Evolutionary conservation across 2,797 vertebrate genomes (phyloP).

Genomic region (Masticophis lateralis): DNA sequence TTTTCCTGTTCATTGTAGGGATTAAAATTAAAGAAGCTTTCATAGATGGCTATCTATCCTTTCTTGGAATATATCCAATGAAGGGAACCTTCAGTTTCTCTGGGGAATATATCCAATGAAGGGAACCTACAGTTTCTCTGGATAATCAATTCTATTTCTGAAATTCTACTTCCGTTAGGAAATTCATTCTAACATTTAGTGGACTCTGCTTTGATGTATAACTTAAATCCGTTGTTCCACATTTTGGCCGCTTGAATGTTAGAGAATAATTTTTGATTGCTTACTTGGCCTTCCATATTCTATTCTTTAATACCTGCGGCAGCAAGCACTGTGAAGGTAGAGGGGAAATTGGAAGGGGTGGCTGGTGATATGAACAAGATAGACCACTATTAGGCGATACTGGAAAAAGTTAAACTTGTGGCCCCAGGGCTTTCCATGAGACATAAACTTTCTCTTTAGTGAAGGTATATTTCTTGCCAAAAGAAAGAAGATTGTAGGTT

Average conservation of each 20-base stretch:
- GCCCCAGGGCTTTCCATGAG: not conserved
- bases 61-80: not conserved
- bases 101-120: not conserved
- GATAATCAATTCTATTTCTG: not conserved
- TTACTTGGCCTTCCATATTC: not conserved
- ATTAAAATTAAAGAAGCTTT: not conserved
- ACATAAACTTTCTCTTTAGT: not conserved
- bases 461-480: not conserved
- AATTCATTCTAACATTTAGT: not conserved
- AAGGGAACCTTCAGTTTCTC: not conserved
- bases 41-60: not conserved
- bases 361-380: not conserved
- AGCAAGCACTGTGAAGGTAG: not conserved
- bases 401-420: not conserved
- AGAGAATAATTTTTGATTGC: not conserved
- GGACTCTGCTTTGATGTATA: not conserved
- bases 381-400: not conserved
- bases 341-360: not conserved
- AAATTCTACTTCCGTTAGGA: not conserved
- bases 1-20: not conserved
- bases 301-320: not conserved
- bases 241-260: not conserved
- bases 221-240: not conserved
- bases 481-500: not conserved
- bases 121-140: not conserved